Conservation (phyloP, 2,888 invertebrate species). For the Pristionchus maxplancki region DNA sequence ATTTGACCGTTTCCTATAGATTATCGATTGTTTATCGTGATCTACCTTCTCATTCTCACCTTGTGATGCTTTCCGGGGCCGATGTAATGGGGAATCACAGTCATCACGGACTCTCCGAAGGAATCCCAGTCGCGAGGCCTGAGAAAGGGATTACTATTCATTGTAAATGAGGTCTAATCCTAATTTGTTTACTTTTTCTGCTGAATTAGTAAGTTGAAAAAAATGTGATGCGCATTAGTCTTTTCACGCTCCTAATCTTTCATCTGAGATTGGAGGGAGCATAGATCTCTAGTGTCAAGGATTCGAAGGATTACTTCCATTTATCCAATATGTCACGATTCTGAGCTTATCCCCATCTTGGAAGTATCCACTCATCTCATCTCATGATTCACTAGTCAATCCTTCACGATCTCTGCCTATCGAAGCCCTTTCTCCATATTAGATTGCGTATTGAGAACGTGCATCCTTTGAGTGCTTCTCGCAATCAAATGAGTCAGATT, state of each 20-base stretch:
- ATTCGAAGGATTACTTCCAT: background rate
- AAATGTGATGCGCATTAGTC: too few relatives aligned
- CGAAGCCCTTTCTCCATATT: background rate
- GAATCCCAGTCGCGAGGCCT: constrained; percentile 45
- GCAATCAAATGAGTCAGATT: constrained; percentile 21
- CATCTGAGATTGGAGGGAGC: too few relatives aligned
- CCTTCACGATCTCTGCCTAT: background rate
- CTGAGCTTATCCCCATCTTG: too few relatives aligned
- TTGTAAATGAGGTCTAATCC: too few relatives aligned
- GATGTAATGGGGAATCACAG: constrained; percentile 28
- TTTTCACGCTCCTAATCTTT: too few relatives aligned
- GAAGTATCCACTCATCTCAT: too few relatives aligned
- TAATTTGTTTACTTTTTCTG: too few relatives aligned
- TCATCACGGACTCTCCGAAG: constrained; percentile 49
- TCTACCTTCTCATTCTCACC: background rate
- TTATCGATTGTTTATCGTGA: background rate
- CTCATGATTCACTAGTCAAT: background rate
- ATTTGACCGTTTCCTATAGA: constrained; percentile 49
- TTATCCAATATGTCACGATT: background rate
- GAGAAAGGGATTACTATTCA: too few relatives aligned
- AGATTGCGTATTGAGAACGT: background rate
- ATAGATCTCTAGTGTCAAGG: background rate
- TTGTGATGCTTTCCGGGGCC: constrained; percentile 49
- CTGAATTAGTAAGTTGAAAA: too few relatives aligned
- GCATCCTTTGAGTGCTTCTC: background rate